Conservation (phyloP, 2,113 vertebrate species). For the Tyto alba region DNA sequence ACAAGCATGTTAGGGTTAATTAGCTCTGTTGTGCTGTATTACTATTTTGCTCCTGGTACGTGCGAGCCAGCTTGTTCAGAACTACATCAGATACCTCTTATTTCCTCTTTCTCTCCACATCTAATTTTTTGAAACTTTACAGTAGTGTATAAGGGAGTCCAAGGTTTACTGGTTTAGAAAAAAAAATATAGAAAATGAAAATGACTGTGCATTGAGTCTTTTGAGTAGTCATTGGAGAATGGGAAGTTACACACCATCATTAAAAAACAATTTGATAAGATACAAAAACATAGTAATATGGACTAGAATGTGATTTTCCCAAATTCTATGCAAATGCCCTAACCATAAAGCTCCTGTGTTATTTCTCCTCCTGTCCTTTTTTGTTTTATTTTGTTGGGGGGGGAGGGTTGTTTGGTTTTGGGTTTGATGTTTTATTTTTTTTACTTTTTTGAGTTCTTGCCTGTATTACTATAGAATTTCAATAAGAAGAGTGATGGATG, state of each 20-base stretch:
- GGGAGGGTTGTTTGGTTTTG: too few species aligned
- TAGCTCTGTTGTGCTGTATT: neutral
- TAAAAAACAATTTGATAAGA: neutral
- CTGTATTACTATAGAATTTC: neutral
- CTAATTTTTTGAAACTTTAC: neutral
- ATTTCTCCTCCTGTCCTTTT: neutral
- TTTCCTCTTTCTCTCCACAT: neutral
- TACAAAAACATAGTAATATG: neutral
- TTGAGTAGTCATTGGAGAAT: neutral
- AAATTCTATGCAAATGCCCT: neutral
- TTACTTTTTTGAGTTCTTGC: neutral
- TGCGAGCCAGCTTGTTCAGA: neutral
- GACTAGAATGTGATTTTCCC: neutral
- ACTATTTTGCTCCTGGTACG: neutral
- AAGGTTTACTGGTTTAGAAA: neutral
- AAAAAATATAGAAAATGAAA: neutral
- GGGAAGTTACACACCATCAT: neutral
- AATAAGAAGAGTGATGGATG: neutral
- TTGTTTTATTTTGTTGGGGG: accelerated
- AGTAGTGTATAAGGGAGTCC: neutral
- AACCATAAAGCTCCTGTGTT: neutral
- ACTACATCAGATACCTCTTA: neutral
- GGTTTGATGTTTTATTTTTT: neutral
- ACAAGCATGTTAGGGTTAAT: neutral
- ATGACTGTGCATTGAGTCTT: neutral